phyloP scores from a whole-genome alignment of 1,140 invertebrate species.

The Zeugodacus cucurbitae region DNA sequence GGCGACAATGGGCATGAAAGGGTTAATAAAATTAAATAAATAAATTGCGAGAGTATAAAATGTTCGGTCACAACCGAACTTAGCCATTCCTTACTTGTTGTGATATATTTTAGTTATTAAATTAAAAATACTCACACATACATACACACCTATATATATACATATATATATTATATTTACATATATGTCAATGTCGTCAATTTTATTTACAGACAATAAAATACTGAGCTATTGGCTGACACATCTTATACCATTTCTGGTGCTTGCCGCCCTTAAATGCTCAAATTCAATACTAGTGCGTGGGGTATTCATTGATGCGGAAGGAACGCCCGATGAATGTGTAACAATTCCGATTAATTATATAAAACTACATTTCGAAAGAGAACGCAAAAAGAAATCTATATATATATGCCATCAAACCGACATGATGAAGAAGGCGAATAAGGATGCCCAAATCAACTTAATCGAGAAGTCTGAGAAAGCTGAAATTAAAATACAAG shows the following conservation, averaged over 20 bases:
- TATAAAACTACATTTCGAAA: conserved; percentile 79
- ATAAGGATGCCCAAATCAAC: conserved; percentile 58
- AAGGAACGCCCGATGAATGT: conserved; percentile 81
- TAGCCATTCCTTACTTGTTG: no score
- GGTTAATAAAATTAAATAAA: no score
- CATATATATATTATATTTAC: neutral
- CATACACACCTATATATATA: neutral
- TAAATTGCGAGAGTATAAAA: no score
- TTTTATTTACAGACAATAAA: conserved; percentile 70
- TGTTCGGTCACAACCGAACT: no score
- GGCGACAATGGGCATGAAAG: no score
- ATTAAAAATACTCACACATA: no score
- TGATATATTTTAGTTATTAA: no score
- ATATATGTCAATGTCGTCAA: neutral
- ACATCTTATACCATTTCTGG: conserved; percentile 76
- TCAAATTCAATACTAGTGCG: conserved; percentile 85
- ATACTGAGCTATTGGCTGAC: conserved; percentile 82
- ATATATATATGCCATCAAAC: conserved; percentile 44
- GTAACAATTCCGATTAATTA: conserved; percentile 85
- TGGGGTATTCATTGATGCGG: conserved; percentile 86
- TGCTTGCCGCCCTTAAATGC: conserved; percentile 84
- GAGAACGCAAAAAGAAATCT: conserved; percentile 71
- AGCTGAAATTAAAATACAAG: conserved; percentile 37
- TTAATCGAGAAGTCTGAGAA: conserved; percentile 55
- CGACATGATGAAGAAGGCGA: conserved; percentile 48